Conservation (phyloP, 2,797 vertebrate genomes). For the Myotis myotis region DNA sequence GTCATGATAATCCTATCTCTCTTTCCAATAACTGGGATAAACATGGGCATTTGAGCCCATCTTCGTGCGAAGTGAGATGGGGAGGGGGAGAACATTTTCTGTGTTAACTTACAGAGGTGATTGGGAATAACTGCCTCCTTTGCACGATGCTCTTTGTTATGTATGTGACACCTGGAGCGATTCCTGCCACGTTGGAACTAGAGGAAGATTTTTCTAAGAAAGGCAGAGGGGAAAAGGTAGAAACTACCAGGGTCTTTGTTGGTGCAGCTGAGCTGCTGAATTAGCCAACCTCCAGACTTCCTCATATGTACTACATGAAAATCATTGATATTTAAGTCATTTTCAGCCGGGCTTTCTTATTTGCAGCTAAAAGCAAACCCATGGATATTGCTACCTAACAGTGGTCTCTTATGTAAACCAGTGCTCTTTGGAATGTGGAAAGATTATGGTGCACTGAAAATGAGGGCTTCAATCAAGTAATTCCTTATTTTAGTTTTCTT, state of each 20-base stretch:
- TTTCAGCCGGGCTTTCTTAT: constrained; percentile 23
- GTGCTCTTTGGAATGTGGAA: not conserved
- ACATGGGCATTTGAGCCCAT: not conserved
- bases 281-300: not conserved
- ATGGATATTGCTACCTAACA: not conserved
- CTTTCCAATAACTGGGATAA: not conserved
- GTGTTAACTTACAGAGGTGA: not conserved
- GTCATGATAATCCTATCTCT: not conserved
- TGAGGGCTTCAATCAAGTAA: not conserved
- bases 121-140: not conserved
- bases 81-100: not conserved
- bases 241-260: not conserved
- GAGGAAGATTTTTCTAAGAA: constrained; percentile 5
- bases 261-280: not conserved
- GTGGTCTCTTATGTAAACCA: not conserved
- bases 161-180: not conserved
- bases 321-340: not conserved
- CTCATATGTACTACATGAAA: not conserved
- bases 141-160: not conserved
- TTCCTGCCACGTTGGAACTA: not conserved
- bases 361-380: constrained; percentile 40
- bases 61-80: not conserved
- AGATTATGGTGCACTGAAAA: not conserved
- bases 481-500: constrained; percentile 14
- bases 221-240: not conserved